Conservation (phyloP, 2,797 vertebrate species). For the Trematomus bernacchii region DNA sequence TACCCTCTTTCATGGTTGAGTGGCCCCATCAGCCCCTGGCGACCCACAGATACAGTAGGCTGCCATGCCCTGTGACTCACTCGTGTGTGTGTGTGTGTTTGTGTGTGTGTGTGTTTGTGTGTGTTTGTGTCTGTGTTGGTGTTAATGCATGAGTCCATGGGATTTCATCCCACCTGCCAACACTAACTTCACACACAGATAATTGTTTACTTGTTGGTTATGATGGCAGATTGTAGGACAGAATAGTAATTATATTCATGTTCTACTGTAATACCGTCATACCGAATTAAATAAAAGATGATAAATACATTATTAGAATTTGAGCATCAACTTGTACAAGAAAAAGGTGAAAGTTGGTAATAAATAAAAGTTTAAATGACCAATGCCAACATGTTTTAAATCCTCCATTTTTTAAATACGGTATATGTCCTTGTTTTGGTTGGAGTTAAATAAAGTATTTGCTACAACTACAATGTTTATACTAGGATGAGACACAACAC, state of each 20-base stretch:
- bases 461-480: too few relatives aligned
- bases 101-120: background rate
- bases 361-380: too few relatives aligned
- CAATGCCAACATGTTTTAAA: too few relatives aligned
- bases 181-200: background rate
- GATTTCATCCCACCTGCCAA: slow-evolving; percentile 45
- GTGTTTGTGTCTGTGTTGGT: background rate
- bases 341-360: background rate
- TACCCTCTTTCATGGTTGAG: slow-evolving; percentile 64
- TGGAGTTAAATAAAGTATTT: too few relatives aligned
- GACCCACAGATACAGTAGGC: slow-evolving; percentile 70
- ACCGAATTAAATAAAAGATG: background rate
- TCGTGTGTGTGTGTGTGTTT: background rate
- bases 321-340: background rate
- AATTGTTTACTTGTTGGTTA: too few relatives aligned
- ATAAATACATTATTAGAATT: background rate
- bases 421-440: too few relatives aligned
- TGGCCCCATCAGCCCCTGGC: slow-evolving; percentile 58
- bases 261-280: background rate
- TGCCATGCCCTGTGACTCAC: slow-evolving; percentile 62
- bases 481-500: background rate
- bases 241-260: background rate
- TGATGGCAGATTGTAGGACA: background rate
- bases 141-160: slow-evolving; percentile 4
- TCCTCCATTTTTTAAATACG: too few relatives aligned